Base-by-base conservation (phyloP, 1,140 invertebrate genomes). In the Drosophila pruinosa region DNA sequence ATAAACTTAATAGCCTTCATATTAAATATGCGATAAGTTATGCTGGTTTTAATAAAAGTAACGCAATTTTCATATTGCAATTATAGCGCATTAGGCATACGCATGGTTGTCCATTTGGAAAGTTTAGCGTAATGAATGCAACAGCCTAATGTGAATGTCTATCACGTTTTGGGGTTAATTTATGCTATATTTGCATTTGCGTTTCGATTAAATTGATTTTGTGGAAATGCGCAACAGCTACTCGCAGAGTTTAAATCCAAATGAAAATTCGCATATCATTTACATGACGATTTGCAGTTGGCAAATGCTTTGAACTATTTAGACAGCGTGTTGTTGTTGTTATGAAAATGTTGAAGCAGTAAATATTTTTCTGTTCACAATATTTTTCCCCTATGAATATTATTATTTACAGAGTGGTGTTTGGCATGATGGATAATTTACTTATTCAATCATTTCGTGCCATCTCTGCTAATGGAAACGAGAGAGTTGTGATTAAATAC, bases 121-220 rank as follows among this genome's bases (percentile, higher is more conserved):
- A 52, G 15, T 34, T 43, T 24, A 19, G 8, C 15, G 1, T 28
- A 21, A 26, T 28, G 41, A 57, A 26, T 56, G 21, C 15, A 28
- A n/a, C 5, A 28, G 14, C 17, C 3, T 19, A 14, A 57, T 57
- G 10, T 31, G n/a, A 31, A 34, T 26, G 52, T 38, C 48, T 53
- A 22, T 34, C 12, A 22, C 14, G 48, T 58, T 36, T 10, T 24
- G 24, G 38, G 58, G 57, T 39, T 38, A 62, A 36, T 69, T 62
- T 62, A 38, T 41, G 39, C 39, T 28, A 15, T 48, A 56, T 48
- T 21, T 28, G 34, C 24, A 52, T 76, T 80, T 45, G 8, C 68
- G 69, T 85, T 75, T 59, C 22, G 8, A 45, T 72, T 79, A 54
- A 85, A 76, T 85, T 83, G 76, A 83, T 79, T 83, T 80, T 76